phyloP scores from a whole-genome alignment of 2,888 invertebrate species.

The Mantis religiosa region DNA sequence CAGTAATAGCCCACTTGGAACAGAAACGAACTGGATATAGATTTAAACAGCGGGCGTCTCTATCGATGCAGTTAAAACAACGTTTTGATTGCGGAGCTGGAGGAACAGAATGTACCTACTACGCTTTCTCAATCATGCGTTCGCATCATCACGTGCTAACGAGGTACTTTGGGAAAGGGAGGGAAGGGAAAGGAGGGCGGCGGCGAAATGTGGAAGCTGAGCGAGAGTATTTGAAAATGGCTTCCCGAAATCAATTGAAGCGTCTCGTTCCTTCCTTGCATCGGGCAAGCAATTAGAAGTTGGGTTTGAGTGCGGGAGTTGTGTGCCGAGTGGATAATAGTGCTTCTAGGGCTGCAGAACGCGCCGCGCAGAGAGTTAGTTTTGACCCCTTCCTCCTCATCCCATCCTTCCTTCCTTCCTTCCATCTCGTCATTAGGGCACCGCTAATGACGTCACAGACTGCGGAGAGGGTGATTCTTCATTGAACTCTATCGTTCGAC shows the following conservation, averaged over 20 bases:
- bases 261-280: background rate
- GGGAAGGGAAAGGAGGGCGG: background rate
- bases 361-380: background rate
- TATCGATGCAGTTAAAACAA: background rate
- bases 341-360: background rate
- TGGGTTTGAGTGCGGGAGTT: background rate
- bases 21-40: background rate
- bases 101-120: background rate
- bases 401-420: background rate
- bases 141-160: background rate
- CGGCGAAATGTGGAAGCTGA: background rate
- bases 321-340: constrained; percentile 4
- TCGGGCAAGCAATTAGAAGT: constrained; percentile 17
- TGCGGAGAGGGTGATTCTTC: constrained; percentile 6
- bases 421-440: constrained; percentile 13
- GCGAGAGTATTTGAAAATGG: constrained; percentile 1
- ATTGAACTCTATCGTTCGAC: background rate
- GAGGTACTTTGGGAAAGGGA: background rate
- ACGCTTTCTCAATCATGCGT: background rate
- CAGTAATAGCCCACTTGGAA: no score
- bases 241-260: constrained; percentile 10
- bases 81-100: background rate
- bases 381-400: background rate
- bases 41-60: background rate
- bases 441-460: constrained; percentile 18